Conservation (phyloP, 2,797 vertebrate species). For the Pempheris klunzingeri region DNA sequence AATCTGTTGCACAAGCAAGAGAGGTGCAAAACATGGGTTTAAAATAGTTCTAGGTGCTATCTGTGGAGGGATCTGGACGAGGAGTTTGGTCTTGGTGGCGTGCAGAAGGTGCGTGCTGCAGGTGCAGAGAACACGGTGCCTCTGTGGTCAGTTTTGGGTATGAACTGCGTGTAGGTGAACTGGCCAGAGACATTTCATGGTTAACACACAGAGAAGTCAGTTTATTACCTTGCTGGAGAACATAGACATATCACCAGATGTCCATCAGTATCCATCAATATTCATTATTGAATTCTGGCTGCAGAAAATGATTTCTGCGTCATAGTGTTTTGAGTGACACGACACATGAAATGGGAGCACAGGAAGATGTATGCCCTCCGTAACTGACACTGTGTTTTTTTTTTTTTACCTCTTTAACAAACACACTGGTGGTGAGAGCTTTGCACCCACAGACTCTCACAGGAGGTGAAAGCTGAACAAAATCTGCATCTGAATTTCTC, state of each 20-base stretch:
- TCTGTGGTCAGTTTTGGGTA: neutral
- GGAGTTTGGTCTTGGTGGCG: slow-evolving; percentile 21
- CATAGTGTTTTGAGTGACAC: neutral
- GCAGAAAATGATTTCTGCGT: slow-evolving; percentile 5
- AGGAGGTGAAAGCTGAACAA: neutral
- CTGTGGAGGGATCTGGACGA: slow-evolving; percentile 40
- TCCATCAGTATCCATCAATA: neutral
- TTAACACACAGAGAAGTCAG: neutral
- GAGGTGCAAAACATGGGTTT: slow-evolving; percentile 70
- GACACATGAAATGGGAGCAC: neutral
- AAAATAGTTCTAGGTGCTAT: slow-evolving; percentile 75
- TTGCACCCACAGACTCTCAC: slow-evolving; percentile 8
- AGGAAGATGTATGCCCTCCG: neutral
- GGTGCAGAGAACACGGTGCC: slow-evolving; percentile 4
- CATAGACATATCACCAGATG: neutral
- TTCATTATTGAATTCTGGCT: neutral
- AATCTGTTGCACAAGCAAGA: slow-evolving; percentile 74
- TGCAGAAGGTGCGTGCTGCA: slow-evolving; percentile 6
- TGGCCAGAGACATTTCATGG: neutral
- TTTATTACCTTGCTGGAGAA: neutral
- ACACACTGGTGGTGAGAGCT: neutral
- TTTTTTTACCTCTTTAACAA: slow-evolving; percentile 4
- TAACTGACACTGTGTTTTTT: neutral
- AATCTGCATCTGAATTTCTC: slow-evolving; percentile 9
- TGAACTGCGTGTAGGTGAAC: neutral